These are phyloP conservation scores for Sceloporus tristichus DNA, from an alignment of 2,113 vertebrate genomes.

Conservation along the genomic window DNA sequence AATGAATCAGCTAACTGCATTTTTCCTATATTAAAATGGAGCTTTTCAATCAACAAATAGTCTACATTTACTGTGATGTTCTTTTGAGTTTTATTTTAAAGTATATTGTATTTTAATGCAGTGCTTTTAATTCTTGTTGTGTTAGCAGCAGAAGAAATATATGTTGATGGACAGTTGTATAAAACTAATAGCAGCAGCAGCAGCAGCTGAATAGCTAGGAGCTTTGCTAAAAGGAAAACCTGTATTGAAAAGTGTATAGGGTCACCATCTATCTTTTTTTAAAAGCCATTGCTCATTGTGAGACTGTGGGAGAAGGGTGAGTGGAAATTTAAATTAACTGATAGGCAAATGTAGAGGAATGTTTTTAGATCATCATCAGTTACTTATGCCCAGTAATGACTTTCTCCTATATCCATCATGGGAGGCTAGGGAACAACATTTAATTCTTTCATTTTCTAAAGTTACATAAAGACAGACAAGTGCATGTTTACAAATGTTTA, in stretches of 20 bases:
- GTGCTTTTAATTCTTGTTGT: neutral
- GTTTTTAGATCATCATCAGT: constrained; percentile 71
- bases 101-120: neutral
- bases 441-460: constrained; percentile 82
- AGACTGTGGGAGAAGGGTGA: neutral
- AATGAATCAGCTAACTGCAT: neutral
- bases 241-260: neutral
- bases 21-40: neutral
- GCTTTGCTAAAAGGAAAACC: neutral
- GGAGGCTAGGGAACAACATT: constrained; percentile 82
- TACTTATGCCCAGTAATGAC: constrained; percentile 71
- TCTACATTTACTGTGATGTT: neutral
- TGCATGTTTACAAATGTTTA: constrained; percentile 83
- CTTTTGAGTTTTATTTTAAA: neutral
- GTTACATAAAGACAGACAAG: constrained; percentile 78
- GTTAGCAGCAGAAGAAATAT: neutral
- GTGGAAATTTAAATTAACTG: constrained; percentile 57
- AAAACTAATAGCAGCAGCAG: neutral
- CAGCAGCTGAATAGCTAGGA: neutral
- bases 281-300: constrained; percentile 46
- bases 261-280: neutral
- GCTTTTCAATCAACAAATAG: neutral
- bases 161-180: neutral
- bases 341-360: constrained; percentile 43
- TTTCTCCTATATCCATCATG: constrained; percentile 61